A percentile compares a stretch with the other conserved stretches of the same genome.
Evolutionary conservation across 2,888 invertebrate species (phyloP).

Genomic region (Oxyscelio sp.): DNA sequence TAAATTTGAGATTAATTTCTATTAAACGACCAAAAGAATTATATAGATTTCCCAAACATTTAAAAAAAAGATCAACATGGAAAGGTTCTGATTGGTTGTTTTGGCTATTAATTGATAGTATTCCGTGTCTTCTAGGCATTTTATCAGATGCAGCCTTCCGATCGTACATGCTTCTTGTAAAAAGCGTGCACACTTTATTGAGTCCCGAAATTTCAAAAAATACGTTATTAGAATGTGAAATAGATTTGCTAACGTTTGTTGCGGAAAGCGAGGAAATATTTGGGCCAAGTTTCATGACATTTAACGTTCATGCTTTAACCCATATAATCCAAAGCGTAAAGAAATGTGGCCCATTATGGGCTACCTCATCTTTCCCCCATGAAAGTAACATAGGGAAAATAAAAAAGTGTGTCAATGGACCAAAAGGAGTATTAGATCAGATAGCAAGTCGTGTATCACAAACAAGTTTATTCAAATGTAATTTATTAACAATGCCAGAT

Average conservation of each 20-base stretch:
- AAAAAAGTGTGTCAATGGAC: constrained; percentile 35
- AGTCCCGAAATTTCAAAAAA: constrained; percentile 48
- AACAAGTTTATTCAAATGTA: constrained; percentile 3
- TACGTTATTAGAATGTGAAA: constrained; percentile 58
- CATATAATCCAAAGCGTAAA: constrained; percentile 56
- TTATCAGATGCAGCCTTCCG: constrained; percentile 1
- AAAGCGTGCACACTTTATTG: constrained; percentile 6
- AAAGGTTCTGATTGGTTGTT: constrained; percentile 53
- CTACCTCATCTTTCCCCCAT: constrained; percentile 67
- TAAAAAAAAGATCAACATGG: constrained; percentile 6
- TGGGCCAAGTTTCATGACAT: constrained; percentile 68
- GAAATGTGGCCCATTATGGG: constrained; percentile 62
- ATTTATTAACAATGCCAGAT: neutral
- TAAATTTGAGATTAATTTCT: constrained; percentile 14
- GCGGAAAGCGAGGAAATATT: constrained; percentile 51
- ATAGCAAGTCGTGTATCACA: constrained; percentile 33
- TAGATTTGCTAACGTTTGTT: constrained; percentile 62
- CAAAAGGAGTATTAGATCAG: constrained; percentile 45
- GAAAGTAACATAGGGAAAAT: constrained; percentile 59
- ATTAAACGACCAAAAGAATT: constrained; percentile 29
- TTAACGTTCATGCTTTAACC: constrained; percentile 68
- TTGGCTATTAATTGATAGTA: constrained; percentile 30
- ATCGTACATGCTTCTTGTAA: constrained; percentile 22
- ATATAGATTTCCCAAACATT: constrained; percentile 10
- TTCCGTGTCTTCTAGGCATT: neutral